These are phyloP conservation scores for Hippopotamyrus pictus DNA, from an alignment of 2,797 vertebrate genomes.

Conservation along the genomic window DNA sequence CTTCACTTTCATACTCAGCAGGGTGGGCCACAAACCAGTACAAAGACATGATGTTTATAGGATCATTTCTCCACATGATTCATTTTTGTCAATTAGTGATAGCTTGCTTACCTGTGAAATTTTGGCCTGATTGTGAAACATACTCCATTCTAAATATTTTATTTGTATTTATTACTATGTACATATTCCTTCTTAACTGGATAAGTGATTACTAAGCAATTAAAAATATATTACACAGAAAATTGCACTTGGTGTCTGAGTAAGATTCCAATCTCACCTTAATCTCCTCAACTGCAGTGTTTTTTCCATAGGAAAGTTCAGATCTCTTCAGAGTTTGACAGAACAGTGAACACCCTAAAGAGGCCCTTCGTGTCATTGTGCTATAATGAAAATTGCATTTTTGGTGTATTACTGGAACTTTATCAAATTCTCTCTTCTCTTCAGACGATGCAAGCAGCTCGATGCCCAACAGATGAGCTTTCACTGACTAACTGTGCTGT, in stretches of 20 bases:
- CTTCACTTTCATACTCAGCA: neutral
- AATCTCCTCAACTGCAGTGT: neutral
- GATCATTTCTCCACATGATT: neutral
- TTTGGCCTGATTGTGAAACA: neutral
- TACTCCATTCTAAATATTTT: neutral
- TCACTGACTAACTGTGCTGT: slow-evolving; percentile 90
- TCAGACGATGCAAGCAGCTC: slow-evolving; percentile 83
- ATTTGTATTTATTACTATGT: neutral
- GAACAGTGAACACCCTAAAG: neutral
- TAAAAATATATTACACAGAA: neutral
- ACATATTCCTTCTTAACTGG: neutral
- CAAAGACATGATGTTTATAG: neutral
- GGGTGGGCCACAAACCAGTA: neutral
- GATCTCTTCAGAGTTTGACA: neutral
- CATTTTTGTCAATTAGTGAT: neutral
- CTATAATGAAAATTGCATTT: neutral
- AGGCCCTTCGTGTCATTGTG: neutral
- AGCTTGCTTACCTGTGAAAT: neutral
- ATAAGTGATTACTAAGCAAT: neutral
- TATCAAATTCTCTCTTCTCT: neutral
- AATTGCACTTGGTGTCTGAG: neutral
- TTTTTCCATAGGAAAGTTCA: neutral
- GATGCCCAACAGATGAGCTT: slow-evolving; percentile 89
- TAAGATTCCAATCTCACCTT: neutral
- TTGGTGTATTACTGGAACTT: neutral